Percentiles rank a stretch among this genome's conserved stretches.
Evolutionary conservation across 1,140 invertebrate genomes (phyloP).

Genomic region (Gyrodactylus bullatarudis): DNA sequence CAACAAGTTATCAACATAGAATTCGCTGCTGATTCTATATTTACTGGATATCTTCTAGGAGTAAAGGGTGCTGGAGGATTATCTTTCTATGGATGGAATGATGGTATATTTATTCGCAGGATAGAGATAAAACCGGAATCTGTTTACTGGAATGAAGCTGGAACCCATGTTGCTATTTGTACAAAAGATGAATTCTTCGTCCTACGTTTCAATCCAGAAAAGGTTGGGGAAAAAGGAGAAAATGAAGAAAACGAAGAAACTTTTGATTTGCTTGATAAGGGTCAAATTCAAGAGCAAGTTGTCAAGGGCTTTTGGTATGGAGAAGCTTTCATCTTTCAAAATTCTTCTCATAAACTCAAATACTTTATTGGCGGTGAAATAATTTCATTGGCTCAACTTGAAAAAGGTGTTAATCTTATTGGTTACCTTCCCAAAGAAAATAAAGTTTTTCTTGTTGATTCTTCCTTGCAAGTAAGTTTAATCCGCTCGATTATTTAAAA

Average conservation of each 20-base stretch:
- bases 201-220: conserved; percentile 41
- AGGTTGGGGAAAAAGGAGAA: conserved; percentile 47
- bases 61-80: conserved; percentile 65
- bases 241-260: conserved; percentile 46
- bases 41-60: conserved; percentile 65
- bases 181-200: conserved; percentile 87
- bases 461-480: conserved; percentile 38
- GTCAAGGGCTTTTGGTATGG: conserved; percentile 91
- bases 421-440: conserved; percentile 91
- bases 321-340: conserved; percentile 97
- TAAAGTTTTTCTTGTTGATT: conserved; percentile 73
- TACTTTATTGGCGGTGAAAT: conserved; percentile 97
- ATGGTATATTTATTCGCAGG: conserved; percentile 48
- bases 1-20: conserved; percentile 71
- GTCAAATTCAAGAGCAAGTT: conserved; percentile 58
- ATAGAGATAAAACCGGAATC: conserved; percentile 75
- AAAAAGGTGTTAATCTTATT: conserved; percentile 52
- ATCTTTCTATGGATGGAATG: conserved; percentile 89
- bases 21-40: conserved; percentile 52
- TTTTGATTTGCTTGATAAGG: conserved; percentile 5
- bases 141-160: conserved; percentile 63
- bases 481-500: neutral
- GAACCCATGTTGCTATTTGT: conserved; percentile 59
- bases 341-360: conserved; percentile 73
- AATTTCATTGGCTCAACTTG: conserved; percentile 79